These are phyloP conservation scores for Zygothrica quintamaculata DNA, from an alignment of 2,888 invertebrate genomes.

Conservation along the genomic window DNA sequence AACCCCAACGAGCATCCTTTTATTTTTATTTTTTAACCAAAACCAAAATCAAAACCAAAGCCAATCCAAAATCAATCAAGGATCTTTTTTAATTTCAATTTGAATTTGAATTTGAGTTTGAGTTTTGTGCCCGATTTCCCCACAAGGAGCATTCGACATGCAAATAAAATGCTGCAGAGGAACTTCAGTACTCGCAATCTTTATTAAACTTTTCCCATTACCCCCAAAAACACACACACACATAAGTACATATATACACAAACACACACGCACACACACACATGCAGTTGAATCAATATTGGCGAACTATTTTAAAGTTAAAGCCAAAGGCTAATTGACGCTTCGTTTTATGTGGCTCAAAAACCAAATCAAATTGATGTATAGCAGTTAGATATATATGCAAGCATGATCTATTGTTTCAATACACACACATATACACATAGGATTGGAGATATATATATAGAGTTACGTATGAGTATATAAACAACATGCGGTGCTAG, in stretches of 20 bases:
- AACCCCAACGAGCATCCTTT: constrained; percentile 70
- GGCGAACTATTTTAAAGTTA: constrained; percentile 1
- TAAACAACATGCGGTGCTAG: constrained; percentile 69
- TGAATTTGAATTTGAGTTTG: no score
- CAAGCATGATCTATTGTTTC: constrained; percentile 26
- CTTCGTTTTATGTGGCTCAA: no score
- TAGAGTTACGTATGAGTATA: constrained; percentile 29
- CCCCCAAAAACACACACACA: constrained; percentile 12
- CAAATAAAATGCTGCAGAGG: constrained; percentile 56
- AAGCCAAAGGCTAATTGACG: constrained; percentile 3
- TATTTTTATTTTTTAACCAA: constrained; percentile 58
- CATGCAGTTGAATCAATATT: background rate
- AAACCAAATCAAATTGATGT: no score
- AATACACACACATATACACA: constrained; percentile 27
- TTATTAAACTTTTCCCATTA: constrained; percentile 23
- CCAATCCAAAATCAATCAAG: constrained; percentile 29
- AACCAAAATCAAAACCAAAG: no score
- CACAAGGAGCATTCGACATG: constrained; percentile 25
- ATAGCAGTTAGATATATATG: constrained; percentile 10
- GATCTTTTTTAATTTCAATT: no score
- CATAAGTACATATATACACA: constrained; percentile 11
- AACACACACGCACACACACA: constrained; percentile 4
- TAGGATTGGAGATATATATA: constrained; percentile 28
- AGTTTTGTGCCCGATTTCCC: constrained; percentile 32
- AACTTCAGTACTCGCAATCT: constrained; percentile 74